Evolutionary conservation across 1,140 invertebrate species (phyloP).

Genomic region (Hyphantria cunea): DNA sequence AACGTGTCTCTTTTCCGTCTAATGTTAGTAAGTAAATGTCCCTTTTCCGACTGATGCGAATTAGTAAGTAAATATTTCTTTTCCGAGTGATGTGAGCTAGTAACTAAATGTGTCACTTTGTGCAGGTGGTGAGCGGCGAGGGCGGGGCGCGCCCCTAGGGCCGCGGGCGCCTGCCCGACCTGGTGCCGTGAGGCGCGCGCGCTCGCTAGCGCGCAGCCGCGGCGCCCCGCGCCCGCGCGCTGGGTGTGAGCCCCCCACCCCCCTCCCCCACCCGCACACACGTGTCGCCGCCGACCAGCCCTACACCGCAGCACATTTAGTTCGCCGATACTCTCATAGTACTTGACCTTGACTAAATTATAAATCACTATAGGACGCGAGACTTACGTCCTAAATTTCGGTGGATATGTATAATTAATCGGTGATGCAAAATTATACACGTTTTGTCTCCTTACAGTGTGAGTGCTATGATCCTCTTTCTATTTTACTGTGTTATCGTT

Average conservation of each 20-base stretch:
- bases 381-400: neutral
- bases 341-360: constrained; percentile 26
- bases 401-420: constrained; percentile 4
- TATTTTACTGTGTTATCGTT: constrained; percentile 1
- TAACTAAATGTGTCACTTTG: constrained; percentile 1
- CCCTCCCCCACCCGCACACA: neutral
- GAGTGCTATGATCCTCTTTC: constrained; percentile 36
- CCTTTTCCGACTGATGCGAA: no score
- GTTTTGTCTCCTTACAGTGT: constrained; percentile 36
- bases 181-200: constrained; percentile 76
- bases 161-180: constrained; percentile 81
- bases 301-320: no score
- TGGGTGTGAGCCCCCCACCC: constrained; percentile 11
- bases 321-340: constrained; percentile 23
- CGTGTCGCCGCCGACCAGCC: neutral
- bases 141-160: constrained; percentile 76
- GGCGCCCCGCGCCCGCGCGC: constrained; percentile 29
- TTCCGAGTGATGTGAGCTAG: no score
- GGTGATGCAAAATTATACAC: constrained; percentile 15
- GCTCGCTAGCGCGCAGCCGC: constrained; percentile 44
- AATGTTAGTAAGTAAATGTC: no score
- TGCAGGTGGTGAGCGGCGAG: constrained; percentile 72
- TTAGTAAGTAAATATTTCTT: no score
- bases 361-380: no score
- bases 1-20: no score